Evolutionary conservation across 92 coral and sea anemone genomes (phyloP), one percentile per base, ranked within the genome.

Genomic region (Muricea muricata): DNA sequence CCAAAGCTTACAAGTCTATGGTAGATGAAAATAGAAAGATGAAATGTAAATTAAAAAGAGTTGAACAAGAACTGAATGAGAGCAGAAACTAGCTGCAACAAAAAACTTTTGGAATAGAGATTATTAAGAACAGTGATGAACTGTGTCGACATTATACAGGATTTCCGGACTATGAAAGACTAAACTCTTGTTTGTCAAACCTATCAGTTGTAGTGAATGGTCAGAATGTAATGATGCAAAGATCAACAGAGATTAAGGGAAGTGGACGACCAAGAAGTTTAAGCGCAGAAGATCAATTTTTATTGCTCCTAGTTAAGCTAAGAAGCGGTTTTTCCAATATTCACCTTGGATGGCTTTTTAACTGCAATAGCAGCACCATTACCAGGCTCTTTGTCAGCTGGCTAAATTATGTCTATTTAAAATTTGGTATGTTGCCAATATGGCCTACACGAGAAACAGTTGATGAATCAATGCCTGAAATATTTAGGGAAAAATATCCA

Each of bases 101-200:
- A 21, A 65, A 63, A 35, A 85, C 86, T 7, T 89, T 89, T 89
- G 50, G 86, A 14, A 60, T 69, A 13, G 17, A 89, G 39, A 56
- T 80, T 28, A 40, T 80, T 35, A 72, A 56, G 60, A 45, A 57
- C 14, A n/a, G n/a, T n/a, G 85, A 72, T 85, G 82, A 78, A 35
- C 89, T 66, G 6, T 89, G 89, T 79, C 55, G 58, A 41, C 86
- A 89, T 63, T 85, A 85, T 74, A 87, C 87, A 14, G 87, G 90
- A 29, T 81, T 87, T 40, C 90, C 87, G 10, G 74, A 81, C 82
- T 81, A 69, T 20, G 82, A 50, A 1, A 81, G 87, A 56, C 21
- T 87, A 20, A 24, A 23, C 24, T n/a, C 68, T 10, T 82, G 73
- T 71, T 70, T 50, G 29, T 31, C 71, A 26, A 81, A 21, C 71